Conservation (phyloP, 2,797 vertebrate species). For the Danio aesculapii region DNA sequence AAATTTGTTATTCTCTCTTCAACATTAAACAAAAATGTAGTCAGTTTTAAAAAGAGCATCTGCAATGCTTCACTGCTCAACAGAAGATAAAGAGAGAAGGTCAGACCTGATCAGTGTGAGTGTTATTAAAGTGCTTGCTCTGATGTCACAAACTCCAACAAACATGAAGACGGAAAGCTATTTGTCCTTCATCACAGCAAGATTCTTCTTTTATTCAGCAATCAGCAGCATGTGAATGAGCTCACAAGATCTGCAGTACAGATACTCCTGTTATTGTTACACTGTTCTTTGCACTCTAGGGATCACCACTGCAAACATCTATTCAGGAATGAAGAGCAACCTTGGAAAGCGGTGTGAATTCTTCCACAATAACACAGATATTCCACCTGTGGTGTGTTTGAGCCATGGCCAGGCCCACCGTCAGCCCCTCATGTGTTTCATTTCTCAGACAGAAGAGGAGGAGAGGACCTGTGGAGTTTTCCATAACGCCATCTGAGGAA, state of each 20-base stretch:
- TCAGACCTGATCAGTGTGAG: not conserved
- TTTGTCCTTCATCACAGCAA: not conserved
- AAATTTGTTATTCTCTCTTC: not conserved
- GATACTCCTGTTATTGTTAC: not conserved
- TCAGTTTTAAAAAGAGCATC: not conserved
- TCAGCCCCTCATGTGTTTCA: conserved; percentile 51
- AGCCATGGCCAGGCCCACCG: conserved; percentile 60
- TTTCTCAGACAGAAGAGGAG: conserved; percentile 46
- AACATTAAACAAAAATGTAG: not conserved
- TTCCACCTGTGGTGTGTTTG: conserved; percentile 68
- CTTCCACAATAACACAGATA: conserved; percentile 66
- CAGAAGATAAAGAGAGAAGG: not conserved
- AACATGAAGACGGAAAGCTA: not conserved
- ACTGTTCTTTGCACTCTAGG: conserved; percentile 9
- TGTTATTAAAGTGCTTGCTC: not conserved
- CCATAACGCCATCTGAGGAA: conserved; percentile 51
- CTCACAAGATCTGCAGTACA: not conserved
- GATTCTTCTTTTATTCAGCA: not conserved
- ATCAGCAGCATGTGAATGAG: conserved; percentile 1
- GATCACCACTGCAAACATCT: conserved; percentile 1
- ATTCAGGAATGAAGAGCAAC: conserved; percentile 43
- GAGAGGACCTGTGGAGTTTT: conserved; percentile 51
- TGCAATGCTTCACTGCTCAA: not conserved
- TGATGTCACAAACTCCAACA: not conserved
- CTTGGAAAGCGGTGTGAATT: conserved; percentile 61